A percentile compares a stretch with the other conserved stretches of the same genome.
Conservation (phyloP, 2,113 vertebrate genomes). For the Oncorhynchus nerka region DNA sequence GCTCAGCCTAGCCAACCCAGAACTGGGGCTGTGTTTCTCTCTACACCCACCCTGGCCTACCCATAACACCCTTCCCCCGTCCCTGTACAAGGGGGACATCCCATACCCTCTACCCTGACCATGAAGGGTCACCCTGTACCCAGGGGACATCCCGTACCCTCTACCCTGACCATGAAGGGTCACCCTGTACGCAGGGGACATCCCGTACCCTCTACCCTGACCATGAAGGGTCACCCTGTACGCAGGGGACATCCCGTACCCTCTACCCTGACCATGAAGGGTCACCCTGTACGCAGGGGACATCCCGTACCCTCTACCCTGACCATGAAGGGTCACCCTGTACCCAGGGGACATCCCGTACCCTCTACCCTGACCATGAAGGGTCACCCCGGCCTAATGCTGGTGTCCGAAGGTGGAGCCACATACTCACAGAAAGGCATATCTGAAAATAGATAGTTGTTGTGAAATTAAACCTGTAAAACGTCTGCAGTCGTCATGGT, state of each 20-base stretch:
- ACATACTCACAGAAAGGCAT: not conserved
- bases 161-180: too few species aligned
- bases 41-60: conserved; percentile 16
- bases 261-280: too few species aligned
- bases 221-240: not conserved
- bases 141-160: too few species aligned
- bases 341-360: too few species aligned
- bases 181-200: too few species aligned
- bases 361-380: not conserved
- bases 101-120: too few species aligned
- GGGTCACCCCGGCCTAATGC: not conserved
- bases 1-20: conserved; percentile 63
- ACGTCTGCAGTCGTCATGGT: not conserved
- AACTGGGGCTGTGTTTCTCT: conserved; percentile 28
- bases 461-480: not conserved
- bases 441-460: not conserved
- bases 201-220: too few species aligned
- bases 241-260: too few species aligned
- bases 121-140: too few species aligned
- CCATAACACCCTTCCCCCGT: not conserved
- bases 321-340: too few species aligned
- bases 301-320: too few species aligned
- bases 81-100: conserved; percentile 1
- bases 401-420: not conserved
- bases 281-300: too few species aligned